These are phyloP conservation scores for Cydia fagiglandana DNA, from an alignment of 1,140 invertebrate species.

Conservation along the genomic window DNA sequence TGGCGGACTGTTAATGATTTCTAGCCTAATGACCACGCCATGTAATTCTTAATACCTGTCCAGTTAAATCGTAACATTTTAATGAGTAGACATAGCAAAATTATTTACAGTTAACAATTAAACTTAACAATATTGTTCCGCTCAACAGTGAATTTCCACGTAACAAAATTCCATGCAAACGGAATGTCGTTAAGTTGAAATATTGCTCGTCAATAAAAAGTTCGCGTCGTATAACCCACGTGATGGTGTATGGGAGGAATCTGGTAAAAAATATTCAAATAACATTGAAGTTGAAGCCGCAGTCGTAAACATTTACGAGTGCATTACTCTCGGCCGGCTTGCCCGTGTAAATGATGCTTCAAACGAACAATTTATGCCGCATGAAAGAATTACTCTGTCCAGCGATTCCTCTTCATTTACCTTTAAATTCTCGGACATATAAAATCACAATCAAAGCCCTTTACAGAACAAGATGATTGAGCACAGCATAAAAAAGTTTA, in stretches of 20 bases:
- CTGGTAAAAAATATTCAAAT: conserved; percentile 69
- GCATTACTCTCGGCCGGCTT: conserved; percentile 68
- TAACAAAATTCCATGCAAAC: conserved; percentile 41
- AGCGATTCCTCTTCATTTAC: conserved; percentile 26
- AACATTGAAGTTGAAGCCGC: conserved; percentile 56
- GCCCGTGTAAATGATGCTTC: conserved; percentile 56
- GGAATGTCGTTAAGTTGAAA: conserved; percentile 54
- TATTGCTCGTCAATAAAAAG: conserved; percentile 53
- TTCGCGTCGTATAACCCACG: conserved; percentile 45
- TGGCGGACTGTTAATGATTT: background rate
- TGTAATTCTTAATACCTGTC: background rate
- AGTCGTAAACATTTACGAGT: conserved; percentile 75
- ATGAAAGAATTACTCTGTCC: conserved; percentile 38
- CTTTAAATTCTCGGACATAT: conserved; percentile 20
- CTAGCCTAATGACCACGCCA: background rate
- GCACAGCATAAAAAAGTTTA: conserved; percentile 25
- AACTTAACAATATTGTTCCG: background rate
- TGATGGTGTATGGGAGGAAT: conserved; percentile 39
- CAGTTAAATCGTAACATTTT: background rate
- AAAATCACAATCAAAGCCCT: conserved; percentile 25
- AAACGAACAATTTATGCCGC: conserved; percentile 47
- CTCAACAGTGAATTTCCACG: background rate
- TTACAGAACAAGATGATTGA: conserved; percentile 18
- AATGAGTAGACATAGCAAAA: background rate
- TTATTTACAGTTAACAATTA: conserved; percentile 7